Conservation (phyloP, 2,888 invertebrate species). For the Lasioglossum figueresi region DNA sequence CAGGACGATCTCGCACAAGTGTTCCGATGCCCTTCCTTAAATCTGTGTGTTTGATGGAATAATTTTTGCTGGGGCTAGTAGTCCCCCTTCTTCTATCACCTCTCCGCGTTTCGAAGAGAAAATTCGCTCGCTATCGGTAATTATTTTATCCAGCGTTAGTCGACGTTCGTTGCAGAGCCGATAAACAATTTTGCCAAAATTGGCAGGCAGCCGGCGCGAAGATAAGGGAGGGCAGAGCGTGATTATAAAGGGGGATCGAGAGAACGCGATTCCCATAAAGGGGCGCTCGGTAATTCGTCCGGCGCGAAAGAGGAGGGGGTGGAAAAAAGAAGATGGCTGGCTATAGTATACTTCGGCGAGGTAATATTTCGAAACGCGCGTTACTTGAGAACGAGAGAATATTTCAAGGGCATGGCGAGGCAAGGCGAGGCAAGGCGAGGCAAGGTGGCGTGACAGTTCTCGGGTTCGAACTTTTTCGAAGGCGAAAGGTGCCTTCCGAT, state of each 20-base stretch:
- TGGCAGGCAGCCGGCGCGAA: background rate
- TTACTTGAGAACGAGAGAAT: conserved; percentile 13
- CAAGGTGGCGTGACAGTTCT: conserved; percentile 51
- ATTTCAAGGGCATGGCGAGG: conserved; percentile 42
- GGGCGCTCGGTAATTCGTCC: background rate
- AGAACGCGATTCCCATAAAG: conserved; percentile 7
- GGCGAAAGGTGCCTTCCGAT: conserved; percentile 50
- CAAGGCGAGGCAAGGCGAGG: background rate
- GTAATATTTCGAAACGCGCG: conserved; percentile 1
- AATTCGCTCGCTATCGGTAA: background rate
- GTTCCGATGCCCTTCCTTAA: background rate
- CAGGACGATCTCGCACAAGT: background rate
- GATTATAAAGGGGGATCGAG: conserved; percentile 9
- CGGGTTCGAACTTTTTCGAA: conserved; percentile 47
- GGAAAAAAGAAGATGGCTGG: conserved; percentile 8
- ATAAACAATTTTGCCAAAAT: conserved; percentile 3
- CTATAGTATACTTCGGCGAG: background rate
- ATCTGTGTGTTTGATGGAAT: background rate
- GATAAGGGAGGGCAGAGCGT: background rate
- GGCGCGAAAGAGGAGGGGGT: background rate
- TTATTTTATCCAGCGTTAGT: background rate
- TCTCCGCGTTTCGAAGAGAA: background rate
- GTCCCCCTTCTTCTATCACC: background rate
- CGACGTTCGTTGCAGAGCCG: background rate
- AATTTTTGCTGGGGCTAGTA: background rate